Evolutionary conservation across 2,888 invertebrate species (phyloP), one percentile per base, ranked within the genome.

Genomic region (Ophioninae sp.): DNA sequence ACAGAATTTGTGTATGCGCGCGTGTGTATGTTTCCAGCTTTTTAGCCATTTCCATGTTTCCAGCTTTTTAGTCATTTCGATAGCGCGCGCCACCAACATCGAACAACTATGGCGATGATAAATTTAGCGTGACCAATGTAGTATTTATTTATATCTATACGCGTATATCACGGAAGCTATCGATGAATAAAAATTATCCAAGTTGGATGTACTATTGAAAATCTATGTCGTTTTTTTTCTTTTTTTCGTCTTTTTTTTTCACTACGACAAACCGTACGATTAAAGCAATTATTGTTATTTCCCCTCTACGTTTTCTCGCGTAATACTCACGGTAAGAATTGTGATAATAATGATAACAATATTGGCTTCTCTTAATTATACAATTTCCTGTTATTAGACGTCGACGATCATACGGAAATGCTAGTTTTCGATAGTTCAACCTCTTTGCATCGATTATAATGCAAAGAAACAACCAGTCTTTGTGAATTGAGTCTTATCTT

Each of bases 111-210:
- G 72, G 41, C 30, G 44, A 72, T 79, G 67, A 81, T 81, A 23
- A 81, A 84, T 79, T 79, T 70, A 75, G 72, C 79, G 79, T 50
- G 67, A 73, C 74, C 57, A 73, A 76, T 67, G 56, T 65, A 77
- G 56, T 84, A 85, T 81, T 85, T 86, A 86, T 83, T 86, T 86
- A 85, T 61, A 61, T 59, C 10, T 72, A 87, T 88, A 88, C 86
- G 79, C 61, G 76, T 86, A 80, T 75, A 88, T 89, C 88, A 83
- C 85, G 64, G 61, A 89, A 89, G 90, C 89, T 87, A 88, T 79
- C 67, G 72, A 81, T 78, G 75, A 78, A 83, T 70, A 78, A 84
- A 78, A 87, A 85, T 78, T 85, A 30, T 86, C 84, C 84, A 78
- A 85, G 76, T 75, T 83, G 77, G 76, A 84, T 85, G 84, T 83